These are phyloP conservation scores for Oscheius sp. DNA, from an alignment of 2,888 invertebrate genomes.

Conservation along the genomic window DNA sequence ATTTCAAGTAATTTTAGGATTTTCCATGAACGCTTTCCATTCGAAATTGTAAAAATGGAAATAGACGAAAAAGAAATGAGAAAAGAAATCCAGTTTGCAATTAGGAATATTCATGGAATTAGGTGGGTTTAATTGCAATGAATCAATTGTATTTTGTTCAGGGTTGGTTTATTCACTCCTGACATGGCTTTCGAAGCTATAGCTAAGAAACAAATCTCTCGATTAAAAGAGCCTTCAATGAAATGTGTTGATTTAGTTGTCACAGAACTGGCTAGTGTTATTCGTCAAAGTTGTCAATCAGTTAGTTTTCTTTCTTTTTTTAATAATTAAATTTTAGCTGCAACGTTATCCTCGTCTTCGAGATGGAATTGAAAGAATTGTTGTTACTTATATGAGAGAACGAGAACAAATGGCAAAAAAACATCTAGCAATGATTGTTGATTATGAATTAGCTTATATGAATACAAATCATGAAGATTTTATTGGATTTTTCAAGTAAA, in stretches of 20 bases:
- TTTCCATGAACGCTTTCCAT: conserved; percentile 98
- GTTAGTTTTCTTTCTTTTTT: conserved; percentile 77
- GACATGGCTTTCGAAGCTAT: conserved; percentile 99
- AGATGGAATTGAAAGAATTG: conserved; percentile 97
- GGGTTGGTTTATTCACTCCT: conserved; percentile 97
- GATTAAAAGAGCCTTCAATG: conserved; percentile 85
- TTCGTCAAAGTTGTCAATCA: conserved; percentile 93
- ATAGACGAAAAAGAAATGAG: conserved; percentile 98
- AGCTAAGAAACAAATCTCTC: conserved; percentile 94
- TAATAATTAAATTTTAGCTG: conserved; percentile 81
- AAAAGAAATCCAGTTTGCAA: conserved; percentile 97
- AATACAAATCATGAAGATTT: conserved; percentile 99
- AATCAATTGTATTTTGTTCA: conserved; percentile 54
- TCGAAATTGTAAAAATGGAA: conserved; percentile 99
- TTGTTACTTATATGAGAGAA: conserved; percentile 91
- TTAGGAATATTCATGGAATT: conserved; percentile 95
- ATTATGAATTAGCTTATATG: conserved; percentile 97
- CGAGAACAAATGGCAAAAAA: conserved; percentile 95
- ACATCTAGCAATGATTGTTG: conserved; percentile 87
- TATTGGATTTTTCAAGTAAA: conserved; percentile 97
- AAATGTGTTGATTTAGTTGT: conserved; percentile 99
- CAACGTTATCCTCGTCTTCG: conserved; percentile 93
- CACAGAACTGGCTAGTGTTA: conserved; percentile 89
- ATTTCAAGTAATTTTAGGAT: too few species aligned
- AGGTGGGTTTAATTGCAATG: conserved; percentile 77